Conservation (phyloP, 2,888 invertebrate genomes). For the Nemoura dubitans region DNA sequence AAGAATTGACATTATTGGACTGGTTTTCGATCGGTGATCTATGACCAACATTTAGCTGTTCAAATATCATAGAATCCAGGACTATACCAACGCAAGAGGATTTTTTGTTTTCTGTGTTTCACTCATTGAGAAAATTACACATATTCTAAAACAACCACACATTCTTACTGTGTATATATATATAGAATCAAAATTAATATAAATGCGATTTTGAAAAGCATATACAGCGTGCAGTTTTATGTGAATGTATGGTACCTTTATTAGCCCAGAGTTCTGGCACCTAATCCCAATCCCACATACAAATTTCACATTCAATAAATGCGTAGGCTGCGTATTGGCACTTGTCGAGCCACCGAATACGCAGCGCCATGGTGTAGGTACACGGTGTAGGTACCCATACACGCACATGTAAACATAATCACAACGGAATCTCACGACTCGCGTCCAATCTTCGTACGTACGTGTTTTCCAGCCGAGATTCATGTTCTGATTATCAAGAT, state of each 20-base stretch:
- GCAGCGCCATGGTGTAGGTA: not conserved
- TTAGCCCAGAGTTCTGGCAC: no score
- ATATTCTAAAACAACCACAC: no score
- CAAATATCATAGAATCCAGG: not conserved
- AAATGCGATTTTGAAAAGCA: no score
- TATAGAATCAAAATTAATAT: no score
- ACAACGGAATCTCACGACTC: not conserved
- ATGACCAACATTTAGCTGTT: not conserved
- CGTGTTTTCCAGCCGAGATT: not conserved
- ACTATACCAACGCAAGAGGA: no score
- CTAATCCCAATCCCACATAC: no score
- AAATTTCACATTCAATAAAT: not conserved
- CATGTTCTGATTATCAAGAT: not conserved
- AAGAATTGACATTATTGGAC: not conserved
- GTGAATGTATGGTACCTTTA: no score
- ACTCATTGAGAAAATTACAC: no score
- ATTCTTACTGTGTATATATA: no score
- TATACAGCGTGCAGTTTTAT: no score
- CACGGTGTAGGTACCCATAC: not conserved
- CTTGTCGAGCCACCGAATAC: not conserved
- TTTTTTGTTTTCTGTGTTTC: no score
- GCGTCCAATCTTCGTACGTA: slow-evolving; percentile 4
- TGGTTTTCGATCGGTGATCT: not conserved
- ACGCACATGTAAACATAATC: not conserved
- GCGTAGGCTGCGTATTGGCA: not conserved